Percentiles rank a stretch among this genome's conserved stretches.
phyloP scores from a whole-genome alignment of 2,113 vertebrate species.

The Tragulus kanchil region DNA sequence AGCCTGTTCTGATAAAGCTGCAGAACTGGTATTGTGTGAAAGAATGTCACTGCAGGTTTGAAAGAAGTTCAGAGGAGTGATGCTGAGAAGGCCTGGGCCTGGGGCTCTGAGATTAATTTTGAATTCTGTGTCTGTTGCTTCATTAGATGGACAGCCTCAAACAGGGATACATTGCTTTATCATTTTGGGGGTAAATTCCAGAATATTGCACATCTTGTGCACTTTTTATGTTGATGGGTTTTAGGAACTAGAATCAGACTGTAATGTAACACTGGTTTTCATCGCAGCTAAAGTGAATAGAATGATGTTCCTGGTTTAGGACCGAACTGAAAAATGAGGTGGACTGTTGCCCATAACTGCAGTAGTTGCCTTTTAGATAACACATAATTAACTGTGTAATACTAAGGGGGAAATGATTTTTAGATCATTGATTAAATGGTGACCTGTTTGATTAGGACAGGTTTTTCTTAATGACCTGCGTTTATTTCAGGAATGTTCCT shows the following conservation, averaged over 20 bases:
- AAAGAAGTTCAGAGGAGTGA: background rate
- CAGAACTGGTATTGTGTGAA: slow-evolving; percentile 17
- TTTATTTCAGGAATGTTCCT: slow-evolving; percentile 53
- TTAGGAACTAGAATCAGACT: slow-evolving; percentile 29
- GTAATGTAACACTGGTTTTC: slow-evolving; percentile 51
- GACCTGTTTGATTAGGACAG: background rate
- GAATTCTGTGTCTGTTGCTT: background rate
- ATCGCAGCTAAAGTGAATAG: slow-evolving; percentile 29
- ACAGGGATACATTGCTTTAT: background rate
- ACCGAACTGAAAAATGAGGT: slow-evolving; percentile 7
- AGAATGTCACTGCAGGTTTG: background rate
- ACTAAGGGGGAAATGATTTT: background rate
- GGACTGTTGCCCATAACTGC: background rate
- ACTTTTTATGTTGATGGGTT: slow-evolving; percentile 45
- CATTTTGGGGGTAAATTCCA: slow-evolving; percentile 23
- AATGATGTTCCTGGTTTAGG: slow-evolving; percentile 8
- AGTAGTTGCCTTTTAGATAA: slow-evolving; percentile 24
- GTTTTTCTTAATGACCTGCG: background rate
- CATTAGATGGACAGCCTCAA: background rate
- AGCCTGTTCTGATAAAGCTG: slow-evolving; percentile 17
- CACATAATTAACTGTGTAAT: background rate
- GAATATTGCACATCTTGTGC: background rate
- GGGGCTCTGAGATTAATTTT: slow-evolving; percentile 34
- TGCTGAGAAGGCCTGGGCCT: background rate
- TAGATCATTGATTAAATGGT: slow-evolving; percentile 48